Base-by-base conservation (phyloP, 2,888 invertebrate species). In the Hypomecis punctinalis region DNA sequence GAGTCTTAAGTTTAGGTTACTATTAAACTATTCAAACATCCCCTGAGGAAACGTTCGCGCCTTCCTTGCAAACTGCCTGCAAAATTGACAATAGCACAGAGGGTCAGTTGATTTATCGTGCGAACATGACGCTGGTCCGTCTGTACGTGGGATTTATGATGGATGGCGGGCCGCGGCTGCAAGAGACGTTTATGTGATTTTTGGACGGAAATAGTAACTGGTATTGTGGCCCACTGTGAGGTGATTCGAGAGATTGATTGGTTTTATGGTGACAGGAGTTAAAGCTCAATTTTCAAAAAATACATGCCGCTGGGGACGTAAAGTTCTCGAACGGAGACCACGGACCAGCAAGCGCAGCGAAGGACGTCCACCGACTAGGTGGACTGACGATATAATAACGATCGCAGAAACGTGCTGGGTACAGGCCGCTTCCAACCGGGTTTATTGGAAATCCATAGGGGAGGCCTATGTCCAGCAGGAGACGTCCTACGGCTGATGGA, bases 51-150 rank as follows among this genome's bases (percentile, higher is more conserved):
- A 57, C 52, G 36, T 61, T 54, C 57, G 45, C 64, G 59, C 59
- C 63, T 63, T 46, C 48, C 33, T n/a, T 35, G 54, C 54, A 51
- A 58, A 11, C 39, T 59, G 45, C 66, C 62, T 56, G 62, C 63
- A 52, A 58, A 65, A 68, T 63, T 68, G 68, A 68, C 68, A 70
- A 70, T 69, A 61, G 63, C 60, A 62, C 54, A 11, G 48, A 70
- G 70, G 76, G 76, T 74, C 76, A 72, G 69, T 79, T 90, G 90
- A 91, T 90, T 89, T 90, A 90, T 91, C 76, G 88, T 90, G 90
- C 60, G 90, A 90, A 89, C 90, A 88, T 87, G 89, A 83, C 80
- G 76, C 72, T 71, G 67, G 75, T 67, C 73, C 75, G 74, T 76
- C 79, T 73, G 77, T 75, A 63, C 68, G 72, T 67, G 69, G 54